Percentiles rank a stretch among this genome's conserved stretches.
Conservation (phyloP, 2,888 invertebrate species). For the Synergus laeviventris region DNA sequence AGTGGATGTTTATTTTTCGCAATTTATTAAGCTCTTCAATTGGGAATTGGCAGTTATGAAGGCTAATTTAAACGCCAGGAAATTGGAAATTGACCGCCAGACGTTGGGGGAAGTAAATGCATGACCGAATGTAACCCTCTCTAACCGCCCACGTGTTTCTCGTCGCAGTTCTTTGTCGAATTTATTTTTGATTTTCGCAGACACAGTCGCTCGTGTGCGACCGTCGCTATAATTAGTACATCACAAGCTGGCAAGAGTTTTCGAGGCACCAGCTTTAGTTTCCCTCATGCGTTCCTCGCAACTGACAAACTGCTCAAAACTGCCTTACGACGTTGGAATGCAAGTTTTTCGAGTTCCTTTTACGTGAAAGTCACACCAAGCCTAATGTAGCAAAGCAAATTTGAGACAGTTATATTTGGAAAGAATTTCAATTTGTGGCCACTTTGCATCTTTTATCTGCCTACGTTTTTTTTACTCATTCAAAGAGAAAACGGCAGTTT, state of each 20-base stretch:
- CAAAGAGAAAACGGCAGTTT: neutral
- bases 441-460: neutral
- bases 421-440: neutral
- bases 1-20: neutral
- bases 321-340: constrained; percentile 2
- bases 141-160: constrained; percentile 48
- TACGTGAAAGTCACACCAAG: neutral
- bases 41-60: neutral
- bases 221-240: constrained; percentile 62
- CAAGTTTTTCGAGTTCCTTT: constrained; percentile 17
- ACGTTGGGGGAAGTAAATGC: constrained; percentile 34
- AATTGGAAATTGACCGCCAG: constrained; percentile 27
- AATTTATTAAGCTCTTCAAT: neutral
- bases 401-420: constrained; percentile 1
- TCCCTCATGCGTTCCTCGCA: constrained; percentile 41
- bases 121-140: constrained; percentile 49
- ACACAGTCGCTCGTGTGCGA: constrained; percentile 61
- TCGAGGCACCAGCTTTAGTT: constrained; percentile 47
- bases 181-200: constrained; percentile 71
- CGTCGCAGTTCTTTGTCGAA: constrained; percentile 61
- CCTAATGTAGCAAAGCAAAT: neutral
- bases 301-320: constrained; percentile 42
- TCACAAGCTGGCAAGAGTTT: constrained; percentile 51
- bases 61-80: constrained; percentile 12
- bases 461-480: neutral